Percentiles rank a stretch among this genome's conserved stretches.
These are phyloP conservation scores for Pemphredon lugubris DNA, from an alignment of 2,888 invertebrate species.

Conservation along the genomic window DNA sequence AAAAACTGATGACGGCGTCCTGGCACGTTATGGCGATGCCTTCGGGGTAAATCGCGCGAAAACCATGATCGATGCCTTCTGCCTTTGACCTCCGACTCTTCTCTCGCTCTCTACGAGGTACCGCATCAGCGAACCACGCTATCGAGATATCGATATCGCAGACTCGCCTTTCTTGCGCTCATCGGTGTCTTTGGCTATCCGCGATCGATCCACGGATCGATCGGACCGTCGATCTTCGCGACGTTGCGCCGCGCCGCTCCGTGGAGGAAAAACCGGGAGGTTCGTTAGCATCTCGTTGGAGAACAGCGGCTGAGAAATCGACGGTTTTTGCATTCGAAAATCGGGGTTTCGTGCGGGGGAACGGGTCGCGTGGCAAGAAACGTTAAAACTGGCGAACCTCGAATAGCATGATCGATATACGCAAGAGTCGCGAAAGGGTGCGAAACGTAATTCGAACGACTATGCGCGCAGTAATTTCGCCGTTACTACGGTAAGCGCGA, in stretches of 20 bases:
- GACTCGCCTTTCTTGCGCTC: slow-evolving; percentile 31
- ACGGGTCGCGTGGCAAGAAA: too few relatives aligned
- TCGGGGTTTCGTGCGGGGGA: too few relatives aligned
- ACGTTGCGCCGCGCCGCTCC: too few relatives aligned
- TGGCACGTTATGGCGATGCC: slow-evolving; percentile 49
- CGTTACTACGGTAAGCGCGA: too few relatives aligned
- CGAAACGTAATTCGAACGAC: too few relatives aligned
- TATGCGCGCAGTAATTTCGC: too few relatives aligned
- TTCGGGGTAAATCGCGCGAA: slow-evolving; percentile 64
- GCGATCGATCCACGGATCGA: slow-evolving; percentile 9
- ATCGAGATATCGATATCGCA: slow-evolving; percentile 44
- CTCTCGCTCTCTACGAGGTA: slow-evolving; percentile 21
- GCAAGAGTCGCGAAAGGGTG: too few relatives aligned
- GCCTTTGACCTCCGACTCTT: slow-evolving; percentile 45
- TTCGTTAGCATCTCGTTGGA: slow-evolving; percentile 45
- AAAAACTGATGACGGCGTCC: slow-evolving; percentile 37
- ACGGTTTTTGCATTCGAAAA: too few relatives aligned
- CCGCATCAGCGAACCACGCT: slow-evolving; percentile 46
- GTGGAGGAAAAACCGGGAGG: too few relatives aligned
- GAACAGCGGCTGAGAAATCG: slow-evolving; percentile 38
- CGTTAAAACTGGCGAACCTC: too few relatives aligned
- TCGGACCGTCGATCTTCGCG: too few relatives aligned
- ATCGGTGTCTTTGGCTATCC: slow-evolving; percentile 6
- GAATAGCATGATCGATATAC: too few relatives aligned
- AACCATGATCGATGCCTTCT: slow-evolving; percentile 62